phyloP scores from a whole-genome alignment of 2,113 vertebrate species.

The Gallinago jamesoni region DNA sequence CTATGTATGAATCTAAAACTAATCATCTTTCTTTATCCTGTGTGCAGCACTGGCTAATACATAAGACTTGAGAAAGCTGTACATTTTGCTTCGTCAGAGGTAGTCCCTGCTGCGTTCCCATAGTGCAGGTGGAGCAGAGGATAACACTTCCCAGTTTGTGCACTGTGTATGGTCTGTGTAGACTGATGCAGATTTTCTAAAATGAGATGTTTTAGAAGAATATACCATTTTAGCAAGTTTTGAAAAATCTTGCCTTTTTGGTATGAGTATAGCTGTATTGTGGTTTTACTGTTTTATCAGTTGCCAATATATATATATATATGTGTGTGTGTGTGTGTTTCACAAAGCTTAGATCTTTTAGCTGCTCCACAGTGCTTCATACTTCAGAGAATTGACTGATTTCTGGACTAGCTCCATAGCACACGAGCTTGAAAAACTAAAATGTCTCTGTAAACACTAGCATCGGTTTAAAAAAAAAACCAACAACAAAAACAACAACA shows the following conservation, averaged over 20 bases:
- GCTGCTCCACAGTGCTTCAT: constrained; percentile 80
- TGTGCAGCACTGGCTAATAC: constrained; percentile 81
- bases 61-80: constrained; percentile 74
- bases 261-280: constrained; percentile 86
- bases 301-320: constrained; percentile 85
- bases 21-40: constrained; percentile 74
- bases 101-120: constrained; percentile 75
- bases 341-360: constrained; percentile 82
- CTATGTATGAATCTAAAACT: constrained; percentile 80
- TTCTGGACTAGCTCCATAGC: constrained; percentile 76
- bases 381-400: constrained; percentile 66
- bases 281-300: constrained; percentile 91
- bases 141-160: constrained; percentile 71
- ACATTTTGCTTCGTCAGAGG: constrained; percentile 71
- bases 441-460: constrained; percentile 84
- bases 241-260: constrained; percentile 72
- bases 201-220: constrained; percentile 76
- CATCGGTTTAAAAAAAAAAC: constrained; percentile 70
- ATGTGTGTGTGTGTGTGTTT: constrained; percentile 75
- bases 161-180: constrained; percentile 81
- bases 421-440: constrained; percentile 83
- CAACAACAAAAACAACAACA: constrained; percentile 13
- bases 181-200: constrained; percentile 79
- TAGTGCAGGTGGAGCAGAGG: constrained; percentile 55
- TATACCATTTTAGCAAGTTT: constrained; percentile 78